Percentiles rank a stretch among this genome's conserved stretches.
phyloP scores from a whole-genome alignment of 2,888 invertebrate genomes.

The Drosophila affinis region DNA sequence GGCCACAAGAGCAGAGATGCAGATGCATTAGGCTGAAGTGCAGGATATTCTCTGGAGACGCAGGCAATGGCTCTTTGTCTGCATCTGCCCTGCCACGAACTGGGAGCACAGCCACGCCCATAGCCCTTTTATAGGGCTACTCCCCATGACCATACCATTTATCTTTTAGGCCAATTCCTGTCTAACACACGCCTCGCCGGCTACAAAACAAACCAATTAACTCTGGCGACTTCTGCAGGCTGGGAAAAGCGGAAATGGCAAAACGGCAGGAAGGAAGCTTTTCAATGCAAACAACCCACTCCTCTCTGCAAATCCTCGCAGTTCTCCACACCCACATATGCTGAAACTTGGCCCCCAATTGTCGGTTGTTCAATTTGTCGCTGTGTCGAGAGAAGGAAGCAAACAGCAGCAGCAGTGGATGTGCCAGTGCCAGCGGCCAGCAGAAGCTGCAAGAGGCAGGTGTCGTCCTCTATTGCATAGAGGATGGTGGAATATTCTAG shows the following conservation, averaged over 20 bases:
- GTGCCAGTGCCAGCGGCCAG: constrained; percentile 3
- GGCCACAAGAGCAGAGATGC: background rate
- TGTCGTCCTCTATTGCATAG: background rate
- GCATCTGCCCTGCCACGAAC: constrained; percentile 20
- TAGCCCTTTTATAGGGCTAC: constrained; percentile 47
- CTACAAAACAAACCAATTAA: constrained; percentile 74
- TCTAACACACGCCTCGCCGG: constrained; percentile 22
- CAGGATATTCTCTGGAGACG: background rate
- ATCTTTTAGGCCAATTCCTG: constrained; percentile 59
- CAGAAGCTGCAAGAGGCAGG: constrained; percentile 3
- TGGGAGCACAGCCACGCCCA: constrained; percentile 50
- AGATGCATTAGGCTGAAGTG: background rate
- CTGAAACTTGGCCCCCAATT: constrained; percentile 42
- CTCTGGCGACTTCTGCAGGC: constrained; percentile 49
- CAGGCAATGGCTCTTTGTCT: constrained; percentile 27
- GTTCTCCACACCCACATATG: constrained; percentile 4
- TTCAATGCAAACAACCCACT: constrained; percentile 45
- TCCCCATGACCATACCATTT: constrained; percentile 26
- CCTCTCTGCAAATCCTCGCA: background rate
- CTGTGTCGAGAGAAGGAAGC: constrained; percentile 31
- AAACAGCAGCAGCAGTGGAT: constrained; percentile 13
- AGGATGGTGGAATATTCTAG: background rate
- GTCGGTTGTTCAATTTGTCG: constrained; percentile 59
- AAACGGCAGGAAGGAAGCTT: constrained; percentile 52
- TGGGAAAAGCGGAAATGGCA: constrained; percentile 48